Evolutionary conservation across 2,113 vertebrate genomes (phyloP), one percentile per base, ranked within the genome.

Genomic region (Siphamia tubifer): DNA sequence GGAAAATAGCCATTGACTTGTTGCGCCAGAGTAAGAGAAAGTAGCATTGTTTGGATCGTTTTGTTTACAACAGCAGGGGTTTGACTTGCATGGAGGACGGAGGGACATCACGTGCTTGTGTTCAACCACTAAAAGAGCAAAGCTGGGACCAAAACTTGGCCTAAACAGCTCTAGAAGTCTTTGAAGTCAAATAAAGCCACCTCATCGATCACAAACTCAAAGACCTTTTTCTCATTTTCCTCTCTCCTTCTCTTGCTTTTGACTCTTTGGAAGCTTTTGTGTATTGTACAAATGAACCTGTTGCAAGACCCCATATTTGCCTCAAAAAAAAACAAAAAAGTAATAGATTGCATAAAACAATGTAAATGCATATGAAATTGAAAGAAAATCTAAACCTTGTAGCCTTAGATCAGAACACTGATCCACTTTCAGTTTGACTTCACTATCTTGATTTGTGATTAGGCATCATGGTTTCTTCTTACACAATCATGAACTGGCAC

Each of bases 201-300:
- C 93, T 93, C 93, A 93, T 94, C 92, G 90, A 94, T 94, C 93
- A 94, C 92, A 77, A 71, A 89, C 89, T 93, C 90, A 91, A 91
- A 91, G 75, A 76, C 61, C 72, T 74, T 81, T 84, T 81, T 68
- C 36, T 57, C 30, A 8, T 62, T 44, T 34, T 35, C 39, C 64
- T 71, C 83, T 81, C 74, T 61, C 53, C 28, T 31, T 44, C 65
- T 64, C 77, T 65, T 48, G 73, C 82, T 79, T 86, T 90, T 89
- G 51, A 79, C 28, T 44, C 77, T 68, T 39, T 1, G 44, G 57
- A 64, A 58, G 66, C 66, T 86, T 85, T 90, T 91, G 81, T 87
- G 79, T 68, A 71, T 75, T 73, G 44, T 80, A 86, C 56, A 68
- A 84, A 82, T 87, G 80, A 85, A 82, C 71, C 76, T 84, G 68